Evolutionary conservation across 2,797 vertebrate genomes (phyloP).

Genomic region (Onychomys leucogaster): DNA sequence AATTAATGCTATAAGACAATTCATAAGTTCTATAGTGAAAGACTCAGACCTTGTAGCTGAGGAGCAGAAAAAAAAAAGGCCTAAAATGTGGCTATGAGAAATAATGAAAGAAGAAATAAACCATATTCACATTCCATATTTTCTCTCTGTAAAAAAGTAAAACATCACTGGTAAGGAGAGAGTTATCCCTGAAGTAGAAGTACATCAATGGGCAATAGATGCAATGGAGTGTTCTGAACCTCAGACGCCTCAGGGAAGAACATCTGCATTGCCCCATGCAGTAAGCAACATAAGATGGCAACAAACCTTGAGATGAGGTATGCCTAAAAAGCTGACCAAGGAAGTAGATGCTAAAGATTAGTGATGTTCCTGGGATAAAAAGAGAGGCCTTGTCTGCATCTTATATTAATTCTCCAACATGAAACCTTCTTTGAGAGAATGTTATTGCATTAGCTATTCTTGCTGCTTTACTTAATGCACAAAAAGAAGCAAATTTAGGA

Average conservation of each 20-base stretch:
- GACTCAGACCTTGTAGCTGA: neutral
- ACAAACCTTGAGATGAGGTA: neutral
- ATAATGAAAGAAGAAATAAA: neutral
- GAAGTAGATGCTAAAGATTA: neutral
- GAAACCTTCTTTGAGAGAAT: neutral
- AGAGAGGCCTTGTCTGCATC: neutral
- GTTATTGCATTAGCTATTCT: neutral
- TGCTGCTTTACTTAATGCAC: neutral
- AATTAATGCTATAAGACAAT: neutral
- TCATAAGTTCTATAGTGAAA: rapidly evolving
- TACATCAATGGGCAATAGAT: neutral
- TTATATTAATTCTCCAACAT: neutral
- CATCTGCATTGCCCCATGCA: neutral
- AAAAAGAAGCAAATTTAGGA: neutral
- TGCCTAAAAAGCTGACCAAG: neutral
- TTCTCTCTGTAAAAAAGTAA: neutral
- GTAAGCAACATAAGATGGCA: neutral
- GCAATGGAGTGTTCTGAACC: neutral
- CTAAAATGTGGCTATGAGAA: neutral
- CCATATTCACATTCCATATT: neutral
- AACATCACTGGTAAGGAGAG: neutral
- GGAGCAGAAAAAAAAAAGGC: neutral
- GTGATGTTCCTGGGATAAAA: neutral
- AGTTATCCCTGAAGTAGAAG: neutral
- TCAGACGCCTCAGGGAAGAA: neutral